Evolutionary conservation across 2,113 vertebrate species (phyloP).

Genomic region (Eulacestoma nigropectus): DNA sequence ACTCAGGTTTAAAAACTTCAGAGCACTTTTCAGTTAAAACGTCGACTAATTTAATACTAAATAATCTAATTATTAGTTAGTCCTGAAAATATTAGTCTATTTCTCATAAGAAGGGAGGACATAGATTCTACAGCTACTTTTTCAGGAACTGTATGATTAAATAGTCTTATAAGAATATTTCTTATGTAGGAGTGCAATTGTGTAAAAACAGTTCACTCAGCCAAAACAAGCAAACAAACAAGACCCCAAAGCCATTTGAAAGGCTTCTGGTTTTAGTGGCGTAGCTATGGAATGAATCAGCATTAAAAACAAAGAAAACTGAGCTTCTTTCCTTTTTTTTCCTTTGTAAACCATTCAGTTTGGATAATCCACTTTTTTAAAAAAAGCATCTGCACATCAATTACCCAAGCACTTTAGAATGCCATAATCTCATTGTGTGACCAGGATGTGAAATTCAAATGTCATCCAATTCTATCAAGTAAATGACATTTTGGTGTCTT

Average conservation of each 20-base stretch:
- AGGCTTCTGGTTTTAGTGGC: neutral
- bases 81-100: neutral
- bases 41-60: neutral
- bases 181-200: neutral
- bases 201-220: neutral
- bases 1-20: neutral
- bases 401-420: neutral
- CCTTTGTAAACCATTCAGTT: neutral
- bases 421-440: slow-evolving; percentile 11
- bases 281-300: neutral
- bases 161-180: slow-evolving; percentile 39
- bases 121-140: slow-evolving; percentile 45
- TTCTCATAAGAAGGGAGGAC: slow-evolving; percentile 28
- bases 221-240: neutral
- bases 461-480: neutral
- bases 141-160: slow-evolving; percentile 47
- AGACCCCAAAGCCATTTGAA: neutral
- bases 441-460: slow-evolving; percentile 28
- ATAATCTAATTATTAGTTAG: neutral
- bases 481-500: neutral
- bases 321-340: neutral
- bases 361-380: neutral
- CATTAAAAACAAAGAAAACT: neutral
- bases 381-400: neutral
- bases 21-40: neutral